Base-by-base conservation (phyloP, 2,797 vertebrate species). In the Chaetophractus vellerosus region DNA sequence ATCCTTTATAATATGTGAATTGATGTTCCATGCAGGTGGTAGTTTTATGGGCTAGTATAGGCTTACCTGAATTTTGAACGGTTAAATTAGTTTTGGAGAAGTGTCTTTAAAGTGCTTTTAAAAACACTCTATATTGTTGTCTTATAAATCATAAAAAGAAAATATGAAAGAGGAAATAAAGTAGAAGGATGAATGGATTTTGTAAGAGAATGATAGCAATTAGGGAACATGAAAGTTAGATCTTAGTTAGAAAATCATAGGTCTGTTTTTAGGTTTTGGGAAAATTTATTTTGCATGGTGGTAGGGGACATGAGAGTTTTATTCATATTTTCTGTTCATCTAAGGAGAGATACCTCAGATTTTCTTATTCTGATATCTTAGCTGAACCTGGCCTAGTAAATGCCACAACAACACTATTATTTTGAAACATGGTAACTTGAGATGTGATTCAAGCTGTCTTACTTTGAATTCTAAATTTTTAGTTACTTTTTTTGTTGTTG, bases 191-290 rank as follows among this genome's bases (percentile, higher is more conserved):
- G 31, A 66, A 31, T 81, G 85, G 12, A 26, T 92, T 55, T 7
- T 19, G 5, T 52, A 83, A 69, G 7, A 85, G n/a, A 93, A 80
- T 59, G 61, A 52, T n/a, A 59, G 38, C 85, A 41, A 45, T 72
- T 71, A 41, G 7, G 31, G 26, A 90, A 83, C 63, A 48, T 85
- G 75, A 64, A 64, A 89, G 48, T 61, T 28, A 88, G 19, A 66
- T 57, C 31, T 69, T 36, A 88, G 41, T 36, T 83, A 68, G 84
- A 78, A 76, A 84, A 74, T n/a, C 36, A 8, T 50, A 38, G 57
- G 38, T 79, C 66, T 79, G 57, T 33, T 72, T 85, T 83, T 88
- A 74, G 45, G n/a, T 85, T 57, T 69, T 68, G 80, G 71, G 38
- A 64, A 79, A 63, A 66, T 82, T 45, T 87, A 81, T 79, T 93